Percentiles rank a stretch among this genome's conserved stretches.
These are phyloP conservation scores for Parauchenoglanis punctatus DNA, from an alignment of 2,797 vertebrate genomes.

Conservation along the genomic window DNA sequence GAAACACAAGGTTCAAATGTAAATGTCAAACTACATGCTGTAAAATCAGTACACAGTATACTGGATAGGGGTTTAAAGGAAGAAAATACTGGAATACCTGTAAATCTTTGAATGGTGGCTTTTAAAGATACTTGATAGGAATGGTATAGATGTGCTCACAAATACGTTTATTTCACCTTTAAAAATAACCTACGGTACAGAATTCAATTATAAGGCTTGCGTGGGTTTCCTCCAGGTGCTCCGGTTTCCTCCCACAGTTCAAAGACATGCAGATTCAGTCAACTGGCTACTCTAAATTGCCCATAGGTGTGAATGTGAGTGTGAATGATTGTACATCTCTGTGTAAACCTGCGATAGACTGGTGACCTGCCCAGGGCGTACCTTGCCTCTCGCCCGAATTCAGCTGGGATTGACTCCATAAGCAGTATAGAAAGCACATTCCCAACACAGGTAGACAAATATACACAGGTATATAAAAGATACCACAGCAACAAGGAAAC, in stretches of 20 bases:
- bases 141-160: neutral
- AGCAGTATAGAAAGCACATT: neutral
- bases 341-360: no score
- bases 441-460: neutral
- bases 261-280: no score
- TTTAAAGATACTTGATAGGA: neutral
- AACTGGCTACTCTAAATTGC: no score
- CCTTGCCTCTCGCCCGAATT: no score
- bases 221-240: no score
- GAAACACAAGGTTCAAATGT: neutral
- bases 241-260: no score
- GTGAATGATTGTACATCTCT: no score
- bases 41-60: neutral
- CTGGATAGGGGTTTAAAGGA: neutral
- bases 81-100: neutral
- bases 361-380: no score
- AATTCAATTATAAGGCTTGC: neutral
- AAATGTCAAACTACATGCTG: neutral
- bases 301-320: no score
- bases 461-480: neutral
- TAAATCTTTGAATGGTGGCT: neutral
- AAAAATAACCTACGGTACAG: neutral
- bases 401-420: no score
- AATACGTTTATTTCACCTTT: neutral
- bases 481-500: neutral